Percentiles rank a stretch among this genome's conserved stretches.
phyloP scores from a whole-genome alignment of 2,113 vertebrate genomes.

The Odontophorus gujanensis region DNA sequence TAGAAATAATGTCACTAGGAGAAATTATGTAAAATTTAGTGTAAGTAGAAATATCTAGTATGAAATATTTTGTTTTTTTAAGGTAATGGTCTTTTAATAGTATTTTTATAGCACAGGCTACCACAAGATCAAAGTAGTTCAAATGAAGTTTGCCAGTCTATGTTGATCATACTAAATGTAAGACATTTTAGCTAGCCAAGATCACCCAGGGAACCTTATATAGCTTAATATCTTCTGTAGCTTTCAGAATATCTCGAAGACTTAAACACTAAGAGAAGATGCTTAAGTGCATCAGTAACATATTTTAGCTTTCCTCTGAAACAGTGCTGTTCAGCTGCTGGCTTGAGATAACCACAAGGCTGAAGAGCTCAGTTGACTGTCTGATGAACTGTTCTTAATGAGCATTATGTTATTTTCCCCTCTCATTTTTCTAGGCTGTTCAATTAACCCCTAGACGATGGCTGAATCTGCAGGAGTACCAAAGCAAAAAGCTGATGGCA shows the following conservation, averaged over 20 bases:
- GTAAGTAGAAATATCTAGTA: not conserved
- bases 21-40: not conserved
- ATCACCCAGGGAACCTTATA: not conserved
- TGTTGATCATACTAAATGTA: not conserved
- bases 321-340: not conserved
- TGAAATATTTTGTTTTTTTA: slow-evolving; percentile 7
- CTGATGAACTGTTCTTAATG: slow-evolving; percentile 64
- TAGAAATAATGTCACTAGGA: not conserved
- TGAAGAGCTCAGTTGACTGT: slow-evolving; percentile 4
- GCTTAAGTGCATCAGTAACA: not conserved
- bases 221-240: not conserved
- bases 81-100: not conserved
- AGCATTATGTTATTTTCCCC: slow-evolving; percentile 34
- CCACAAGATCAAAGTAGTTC: not conserved
- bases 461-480: slow-evolving; percentile 98
- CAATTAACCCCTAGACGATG: slow-evolving; percentile 88
- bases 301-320: slow-evolving; percentile 9
- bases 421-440: slow-evolving; percentile 77
- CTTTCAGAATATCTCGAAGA: not conserved
- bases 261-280: slow-evolving; percentile 2
- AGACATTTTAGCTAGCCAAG: not conserved
- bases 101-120: not conserved
- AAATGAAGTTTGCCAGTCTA: not conserved
- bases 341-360: not conserved
- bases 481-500: slow-evolving; percentile 99